Base-by-base conservation (phyloP, 2,797 vertebrate species). In the Glyptemys insculpta region DNA sequence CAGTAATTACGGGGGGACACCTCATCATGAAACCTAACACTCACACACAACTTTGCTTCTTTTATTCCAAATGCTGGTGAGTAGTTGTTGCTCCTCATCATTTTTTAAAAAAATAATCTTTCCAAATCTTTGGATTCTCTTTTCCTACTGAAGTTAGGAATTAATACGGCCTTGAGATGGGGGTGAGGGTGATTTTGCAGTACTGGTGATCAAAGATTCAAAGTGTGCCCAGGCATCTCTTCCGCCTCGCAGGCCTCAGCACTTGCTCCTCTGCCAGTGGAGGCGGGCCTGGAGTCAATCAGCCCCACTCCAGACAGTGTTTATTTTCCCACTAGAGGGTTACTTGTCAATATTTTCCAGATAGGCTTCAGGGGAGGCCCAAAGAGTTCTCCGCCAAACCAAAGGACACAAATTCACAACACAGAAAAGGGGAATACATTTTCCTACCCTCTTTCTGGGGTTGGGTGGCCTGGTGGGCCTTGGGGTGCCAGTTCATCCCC, bases 121-220 rank as follows among this genome's bases (percentile, higher is more conserved):
- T 65, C 94, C 80, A 78, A 92, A 59, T 76, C 37, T 92, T 49
- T 44, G 49, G 56, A 72, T 15, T 49, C 41, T 29, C 87, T 68
- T 12, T 54, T 62, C 1, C 1, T 62, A 53, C 76, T 54, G 78
- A 65, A 54, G n/a, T 80, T 41, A 56, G 81, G 85, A 81, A 80
- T 78, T 89, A 34, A 41, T 10, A 78, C 85, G 54, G 25, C 80
- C 92, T 85, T 76, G 49, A 56, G 68, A 37, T 37, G 84, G 65
- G 41, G 27, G 8, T 0, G 1, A 50, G 94, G 76, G 56, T 14
- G 81, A 12, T 87, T 91, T 93, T 37, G 52, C 88, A 93, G 52
- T 59, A 47, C 84, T 29, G 52, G 41, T 37, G n/a, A n/a, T 25
- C 65, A 37, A 72, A 72, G 65, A 12, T 72, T 72, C 65, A 72